Percentiles rank a stretch among this genome's conserved stretches.
phyloP scores from a whole-genome alignment of 2,888 invertebrate species.

The Xylocampa areola region DNA sequence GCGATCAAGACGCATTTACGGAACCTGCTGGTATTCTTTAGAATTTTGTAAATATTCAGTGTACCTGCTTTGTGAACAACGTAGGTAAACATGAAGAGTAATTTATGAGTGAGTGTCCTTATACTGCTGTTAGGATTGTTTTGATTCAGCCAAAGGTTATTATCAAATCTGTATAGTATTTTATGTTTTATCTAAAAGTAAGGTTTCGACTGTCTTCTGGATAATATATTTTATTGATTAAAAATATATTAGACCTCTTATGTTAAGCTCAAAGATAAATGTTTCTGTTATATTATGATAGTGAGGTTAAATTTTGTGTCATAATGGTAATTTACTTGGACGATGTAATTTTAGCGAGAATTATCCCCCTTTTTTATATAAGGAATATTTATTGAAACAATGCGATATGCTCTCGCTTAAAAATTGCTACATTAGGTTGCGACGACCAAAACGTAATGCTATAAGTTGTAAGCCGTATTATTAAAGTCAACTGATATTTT shows the following conservation, averaged over 20 bases:
- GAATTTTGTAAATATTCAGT: constrained; percentile 51
- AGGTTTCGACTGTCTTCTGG: constrained; percentile 25
- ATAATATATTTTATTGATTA: constrained; percentile 8
- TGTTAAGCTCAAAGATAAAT: constrained; percentile 9
- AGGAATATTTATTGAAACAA: too few relatives aligned
- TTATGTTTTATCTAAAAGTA: constrained; percentile 12
- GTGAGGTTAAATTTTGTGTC: constrained; percentile 5
- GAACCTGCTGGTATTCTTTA: constrained; percentile 30
- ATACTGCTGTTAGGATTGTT: constrained; percentile 9
- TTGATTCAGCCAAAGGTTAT: constrained; percentile 12
- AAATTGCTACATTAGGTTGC: constrained; percentile 68
- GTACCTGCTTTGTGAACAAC: constrained; percentile 26
- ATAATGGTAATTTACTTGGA: constrained; percentile 27
- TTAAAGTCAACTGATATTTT: constrained; percentile 62
- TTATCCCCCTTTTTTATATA: constrained; percentile 38
- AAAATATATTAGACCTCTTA: neutral
- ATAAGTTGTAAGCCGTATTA: constrained; percentile 60
- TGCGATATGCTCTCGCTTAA: constrained; percentile 44
- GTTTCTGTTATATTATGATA: neutral
- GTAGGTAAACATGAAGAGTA: constrained; percentile 18
- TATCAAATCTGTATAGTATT: constrained; percentile 13
- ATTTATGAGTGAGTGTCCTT: constrained; percentile 28
- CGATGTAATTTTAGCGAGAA: constrained; percentile 28
- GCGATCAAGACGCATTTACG: constrained; percentile 38
- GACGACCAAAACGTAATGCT: constrained; percentile 68